Percentiles rank a stretch among this genome's conserved stretches.
phyloP scores from a whole-genome alignment of 2,797 vertebrate genomes.

The Hozukius guyotensis region DNA sequence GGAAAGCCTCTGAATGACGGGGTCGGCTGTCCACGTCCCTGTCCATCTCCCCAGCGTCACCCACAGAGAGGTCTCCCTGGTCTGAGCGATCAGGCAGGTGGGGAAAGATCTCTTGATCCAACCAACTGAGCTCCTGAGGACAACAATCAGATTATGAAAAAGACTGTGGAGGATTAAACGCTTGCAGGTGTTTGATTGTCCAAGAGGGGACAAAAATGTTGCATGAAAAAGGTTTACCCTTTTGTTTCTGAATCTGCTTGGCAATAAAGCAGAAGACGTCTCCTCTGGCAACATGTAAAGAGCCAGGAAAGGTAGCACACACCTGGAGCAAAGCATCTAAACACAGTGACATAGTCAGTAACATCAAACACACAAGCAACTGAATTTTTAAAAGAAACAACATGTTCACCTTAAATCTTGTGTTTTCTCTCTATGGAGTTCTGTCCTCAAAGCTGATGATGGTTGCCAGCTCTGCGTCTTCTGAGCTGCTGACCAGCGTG shows the following conservation, averaged over 20 bases:
- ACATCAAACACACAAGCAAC: neutral
- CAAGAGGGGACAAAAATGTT: neutral
- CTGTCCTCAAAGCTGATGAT: slow-evolving; percentile 3
- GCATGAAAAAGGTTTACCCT: slow-evolving; percentile 61
- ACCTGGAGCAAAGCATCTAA: slow-evolving; percentile 79
- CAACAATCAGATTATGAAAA: neutral
- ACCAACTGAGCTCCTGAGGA: slow-evolving; percentile 68
- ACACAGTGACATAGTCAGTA: neutral
- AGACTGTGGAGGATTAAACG: neutral
- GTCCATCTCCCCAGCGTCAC: slow-evolving; percentile 63
- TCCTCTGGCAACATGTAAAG: slow-evolving; percentile 75
- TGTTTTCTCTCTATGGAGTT: neutral
- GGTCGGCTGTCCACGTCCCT: slow-evolving; percentile 26
- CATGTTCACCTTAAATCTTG: slow-evolving; percentile 26
- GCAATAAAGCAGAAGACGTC: slow-evolving; percentile 68
- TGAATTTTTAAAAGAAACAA: neutral
- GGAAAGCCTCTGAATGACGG: slow-evolving; percentile 31
- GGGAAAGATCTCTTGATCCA: slow-evolving; percentile 66
- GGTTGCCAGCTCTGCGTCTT: slow-evolving; percentile 13
- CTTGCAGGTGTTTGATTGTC: neutral
- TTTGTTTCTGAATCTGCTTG: slow-evolving; percentile 54
- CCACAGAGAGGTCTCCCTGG: slow-evolving; percentile 68
- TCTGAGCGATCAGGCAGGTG: slow-evolving; percentile 62
- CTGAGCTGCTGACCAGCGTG: slow-evolving; percentile 33
- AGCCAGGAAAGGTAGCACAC: slow-evolving; percentile 70